Conservation (phyloP, 2,797 vertebrate genomes). For the Bradypodion ventrale region DNA sequence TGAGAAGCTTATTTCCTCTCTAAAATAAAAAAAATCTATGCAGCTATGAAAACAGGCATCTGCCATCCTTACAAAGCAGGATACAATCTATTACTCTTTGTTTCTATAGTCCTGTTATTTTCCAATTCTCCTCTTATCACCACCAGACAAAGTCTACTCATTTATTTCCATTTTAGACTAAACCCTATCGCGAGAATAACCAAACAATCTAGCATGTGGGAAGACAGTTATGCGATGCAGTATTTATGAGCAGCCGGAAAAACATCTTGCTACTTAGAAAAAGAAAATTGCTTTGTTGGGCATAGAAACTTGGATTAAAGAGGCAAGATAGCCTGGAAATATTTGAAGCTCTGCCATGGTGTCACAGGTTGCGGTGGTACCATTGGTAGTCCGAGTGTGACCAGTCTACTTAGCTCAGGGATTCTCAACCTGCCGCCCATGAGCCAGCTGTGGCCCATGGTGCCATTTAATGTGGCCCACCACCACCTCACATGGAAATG, state of each 20-base stretch:
- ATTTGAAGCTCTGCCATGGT: not conserved
- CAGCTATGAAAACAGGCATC: not conserved
- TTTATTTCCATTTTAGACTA: not conserved
- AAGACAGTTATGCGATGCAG: not conserved
- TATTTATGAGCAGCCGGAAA: not conserved
- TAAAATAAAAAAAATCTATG: not conserved
- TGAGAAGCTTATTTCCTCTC: not conserved
- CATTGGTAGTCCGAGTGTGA: not conserved
- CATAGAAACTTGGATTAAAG: not conserved
- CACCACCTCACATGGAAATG: too few relatives aligned
- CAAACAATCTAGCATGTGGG: not conserved
- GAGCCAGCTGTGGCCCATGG: too few relatives aligned
- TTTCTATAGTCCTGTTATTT: not conserved
- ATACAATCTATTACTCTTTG: not conserved
- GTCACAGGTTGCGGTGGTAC: not conserved
- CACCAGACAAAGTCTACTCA: not conserved
- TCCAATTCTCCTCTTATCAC: not conserved
- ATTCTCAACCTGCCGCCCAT: too few relatives aligned
- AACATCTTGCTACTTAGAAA: not conserved
- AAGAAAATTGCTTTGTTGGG: not conserved
- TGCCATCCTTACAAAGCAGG: not conserved
- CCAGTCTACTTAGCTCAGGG: too few relatives aligned
- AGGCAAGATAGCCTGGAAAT: not conserved
- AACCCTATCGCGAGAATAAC: not conserved
- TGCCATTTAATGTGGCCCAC: too few relatives aligned